Evolutionary conservation across 1,140 invertebrate genomes (phyloP).

Genomic region (Brachionus rotundiformis): DNA sequence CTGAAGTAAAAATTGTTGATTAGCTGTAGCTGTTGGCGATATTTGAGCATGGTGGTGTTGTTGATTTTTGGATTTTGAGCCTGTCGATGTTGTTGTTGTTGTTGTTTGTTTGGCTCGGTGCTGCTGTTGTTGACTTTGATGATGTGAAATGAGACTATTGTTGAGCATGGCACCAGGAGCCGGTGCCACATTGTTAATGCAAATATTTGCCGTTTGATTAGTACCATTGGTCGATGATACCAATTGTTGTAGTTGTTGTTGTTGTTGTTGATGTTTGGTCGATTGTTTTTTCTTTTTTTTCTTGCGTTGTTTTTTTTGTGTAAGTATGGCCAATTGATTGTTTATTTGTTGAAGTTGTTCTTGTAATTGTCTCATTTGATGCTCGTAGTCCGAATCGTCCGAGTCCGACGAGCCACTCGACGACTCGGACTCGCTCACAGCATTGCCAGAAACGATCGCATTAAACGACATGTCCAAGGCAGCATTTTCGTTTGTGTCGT

Average conservation of each 20-base stretch:
- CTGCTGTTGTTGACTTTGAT: neutral
- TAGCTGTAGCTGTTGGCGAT: neutral
- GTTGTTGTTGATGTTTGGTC: neutral
- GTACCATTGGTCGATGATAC: neutral
- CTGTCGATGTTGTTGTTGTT: neutral
- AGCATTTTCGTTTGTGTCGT: neutral
- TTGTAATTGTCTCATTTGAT: constrained; percentile 46
- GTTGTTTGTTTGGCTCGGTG: neutral
- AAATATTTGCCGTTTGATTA: neutral
- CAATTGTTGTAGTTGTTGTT: neutral
- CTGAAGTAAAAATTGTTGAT: constrained; percentile 55
- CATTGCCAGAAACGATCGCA: no score
- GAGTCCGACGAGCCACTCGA: neutral
- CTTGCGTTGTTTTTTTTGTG: constrained; percentile 57
- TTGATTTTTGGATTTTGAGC: neutral
- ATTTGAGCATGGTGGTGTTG: no score
- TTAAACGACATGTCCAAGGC: no score
- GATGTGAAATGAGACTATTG: neutral
- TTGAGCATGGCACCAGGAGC: constrained; percentile 40
- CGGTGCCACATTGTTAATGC: constrained; percentile 9
- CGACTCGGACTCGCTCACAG: neutral
- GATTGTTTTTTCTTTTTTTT: constrained; percentile 56
- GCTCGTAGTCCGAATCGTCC: constrained; percentile 36
- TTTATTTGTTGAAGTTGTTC: constrained; percentile 60
- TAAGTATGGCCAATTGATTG: constrained; percentile 61